Base-by-base conservation (phyloP, 2,888 invertebrate species). In the Molanna angustata region DNA sequence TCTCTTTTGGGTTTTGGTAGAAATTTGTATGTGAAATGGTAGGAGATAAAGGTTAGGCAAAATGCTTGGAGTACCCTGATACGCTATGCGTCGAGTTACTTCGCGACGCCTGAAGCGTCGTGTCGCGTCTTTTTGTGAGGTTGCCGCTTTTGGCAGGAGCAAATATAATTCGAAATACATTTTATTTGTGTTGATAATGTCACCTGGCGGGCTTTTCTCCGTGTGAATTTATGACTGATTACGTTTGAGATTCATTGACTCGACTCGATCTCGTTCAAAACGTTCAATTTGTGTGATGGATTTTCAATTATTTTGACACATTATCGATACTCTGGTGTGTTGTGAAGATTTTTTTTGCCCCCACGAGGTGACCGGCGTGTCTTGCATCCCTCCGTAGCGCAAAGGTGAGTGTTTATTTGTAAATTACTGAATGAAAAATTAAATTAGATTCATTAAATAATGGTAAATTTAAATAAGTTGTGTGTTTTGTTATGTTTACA, bases 71-170 rank as follows among this genome's bases (percentile, higher is more conserved):
- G n/a, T n/a, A n/a, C n/a, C n/a, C n/a, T n/a, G n/a, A n/a, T n/a
- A n/a, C n/a, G 45, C 22, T 49, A 49, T 33, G 53, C 43, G 49
- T 40, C 54, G 54, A 54, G 54, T 54, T 45, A 40, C 32, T 46
- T 22, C 54, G 41, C 54, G 54, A 54, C 49, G 49, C 49, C 47
- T 31, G 49, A 31, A 45, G 54, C 49, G 54, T 44, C 45, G 47
- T 18, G 54, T 49, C 41, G 52, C 46, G 46, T 41, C 52, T 41
- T 21, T 45, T n/a, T 33, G 43, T 42, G 17, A 42, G 43, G 16
- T 35, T 31, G 47, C 27, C 35, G 31, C 17, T 22, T 41, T 41
- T 41, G 18, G 18, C 27, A 2, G 6, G 21, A 20, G 19, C 21
- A 21, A 41, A 41, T 20, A 41, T 20, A 21, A 14, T 37, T 46